Evolutionary conservation across 23 tunicate species (phyloP).

Genomic region (Ascidia mentula): DNA sequence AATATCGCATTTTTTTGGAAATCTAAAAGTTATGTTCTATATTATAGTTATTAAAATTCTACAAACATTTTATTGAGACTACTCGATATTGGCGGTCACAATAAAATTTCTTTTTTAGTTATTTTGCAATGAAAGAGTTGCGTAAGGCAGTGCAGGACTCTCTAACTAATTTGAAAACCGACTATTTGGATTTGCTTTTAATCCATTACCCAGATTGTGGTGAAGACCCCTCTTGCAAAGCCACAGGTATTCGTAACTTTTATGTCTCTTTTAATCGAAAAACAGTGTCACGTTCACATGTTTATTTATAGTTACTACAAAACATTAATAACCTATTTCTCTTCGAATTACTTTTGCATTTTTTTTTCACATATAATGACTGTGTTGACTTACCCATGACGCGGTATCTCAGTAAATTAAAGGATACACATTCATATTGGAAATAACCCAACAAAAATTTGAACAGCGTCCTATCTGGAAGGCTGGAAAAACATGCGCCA

Average conservation of each 20-base stretch:
- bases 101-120: no score
- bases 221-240: conserved; percentile 11
- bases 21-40: no score
- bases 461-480: conserved; percentile 23
- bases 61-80: no score
- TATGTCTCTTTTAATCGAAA: neutral
- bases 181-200: conserved; percentile 27
- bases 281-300: neutral
- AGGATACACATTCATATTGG: no score
- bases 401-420: no score
- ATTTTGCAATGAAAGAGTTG: conserved; percentile 3
- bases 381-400: neutral
- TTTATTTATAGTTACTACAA: no score
- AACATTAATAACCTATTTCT: no score
- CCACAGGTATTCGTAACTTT: neutral
- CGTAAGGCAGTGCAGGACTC: conserved; percentile 32
- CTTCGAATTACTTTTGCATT: no score
- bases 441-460: neutral
- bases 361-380: neutral
- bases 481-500: conserved; percentile 38
- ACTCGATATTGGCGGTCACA: no score
- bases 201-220: conserved; percentile 30
- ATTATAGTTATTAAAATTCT: no score
- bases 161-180: conserved; percentile 12
- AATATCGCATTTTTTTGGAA: no score